phyloP scores from a whole-genome alignment of 2,113 vertebrate species.

The Candoia aspera region DNA sequence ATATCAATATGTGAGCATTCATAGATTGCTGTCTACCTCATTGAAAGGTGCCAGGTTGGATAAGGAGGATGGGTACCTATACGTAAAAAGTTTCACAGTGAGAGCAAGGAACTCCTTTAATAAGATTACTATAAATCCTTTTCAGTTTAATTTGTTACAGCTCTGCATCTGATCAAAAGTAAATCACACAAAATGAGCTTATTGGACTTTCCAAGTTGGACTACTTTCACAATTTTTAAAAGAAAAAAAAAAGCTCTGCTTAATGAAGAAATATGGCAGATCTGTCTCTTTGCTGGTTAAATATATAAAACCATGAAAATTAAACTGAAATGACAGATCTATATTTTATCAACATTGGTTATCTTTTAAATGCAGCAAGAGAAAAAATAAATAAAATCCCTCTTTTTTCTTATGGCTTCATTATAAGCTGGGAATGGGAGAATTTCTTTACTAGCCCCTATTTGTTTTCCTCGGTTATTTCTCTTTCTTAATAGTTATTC shows the following conservation, averaged over 20 bases:
- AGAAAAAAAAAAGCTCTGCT: neutral
- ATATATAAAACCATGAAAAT: constrained; percentile 47
- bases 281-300: constrained; percentile 12
- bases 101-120: neutral
- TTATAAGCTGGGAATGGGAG: constrained; percentile 69
- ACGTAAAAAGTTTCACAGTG: neutral
- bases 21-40: neutral
- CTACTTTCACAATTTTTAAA: neutral
- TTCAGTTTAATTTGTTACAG: constrained; percentile 18
- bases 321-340: constrained; percentile 51
- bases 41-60: neutral
- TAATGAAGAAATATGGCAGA: constrained; percentile 33
- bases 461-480: constrained; percentile 75
- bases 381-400: constrained; percentile 64
- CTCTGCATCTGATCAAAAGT: neutral
- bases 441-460: constrained; percentile 65
- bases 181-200: constrained; percentile 6
- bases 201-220: neutral
- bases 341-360: constrained; percentile 60
- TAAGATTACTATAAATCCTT: neutral
- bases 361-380: constrained; percentile 54
- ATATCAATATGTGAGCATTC: neutral
- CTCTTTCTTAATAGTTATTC: constrained; percentile 82
- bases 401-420: constrained; percentile 71
- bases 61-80: neutral